Conservation (phyloP, 2,113 vertebrate genomes). For the Argyrosomus japonicus region DNA sequence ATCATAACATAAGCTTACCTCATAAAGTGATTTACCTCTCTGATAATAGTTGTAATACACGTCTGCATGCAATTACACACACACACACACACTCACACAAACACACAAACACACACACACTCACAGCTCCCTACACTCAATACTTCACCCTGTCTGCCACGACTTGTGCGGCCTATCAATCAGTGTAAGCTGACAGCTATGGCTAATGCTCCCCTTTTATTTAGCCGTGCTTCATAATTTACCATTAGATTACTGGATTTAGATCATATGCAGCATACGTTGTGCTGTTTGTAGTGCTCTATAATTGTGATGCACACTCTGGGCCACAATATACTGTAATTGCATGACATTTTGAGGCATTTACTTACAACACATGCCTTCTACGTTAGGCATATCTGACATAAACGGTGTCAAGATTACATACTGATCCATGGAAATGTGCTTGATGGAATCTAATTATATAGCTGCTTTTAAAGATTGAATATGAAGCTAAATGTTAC, state of each 20-base stretch:
- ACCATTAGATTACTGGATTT: conserved; percentile 54
- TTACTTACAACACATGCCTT: conserved; percentile 10
- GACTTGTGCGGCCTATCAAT: conserved; percentile 65
- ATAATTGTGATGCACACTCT: conserved; percentile 29
- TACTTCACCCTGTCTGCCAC: conserved; percentile 61
- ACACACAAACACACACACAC: conserved; percentile 24
- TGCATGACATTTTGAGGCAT: conserved; percentile 39
- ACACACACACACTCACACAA: conserved; percentile 41
- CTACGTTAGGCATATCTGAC: conserved; percentile 32
- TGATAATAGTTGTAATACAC: conserved; percentile 66
- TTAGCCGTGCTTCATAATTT: conserved; percentile 70
- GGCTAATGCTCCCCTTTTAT: conserved; percentile 75
- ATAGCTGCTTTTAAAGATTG: conserved; percentile 9
- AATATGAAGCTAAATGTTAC: conserved; percentile 20
- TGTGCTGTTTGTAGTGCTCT: conserved; percentile 29
- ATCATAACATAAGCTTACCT: conserved; percentile 61
- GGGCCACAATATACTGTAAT: conserved; percentile 23
- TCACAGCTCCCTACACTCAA: conserved; percentile 36
- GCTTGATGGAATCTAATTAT: conserved; percentile 24
- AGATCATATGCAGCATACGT: conserved; percentile 40
- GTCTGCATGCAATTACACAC: conserved; percentile 36
- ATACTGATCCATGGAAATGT: conserved; percentile 26
- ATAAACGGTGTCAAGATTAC: conserved; percentile 24
- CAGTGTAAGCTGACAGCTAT: conserved; percentile 71
- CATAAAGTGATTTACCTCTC: conserved; percentile 62